These are phyloP conservation scores for Cheirogaleus medius DNA, from an alignment of 2,113 vertebrate genomes.

Conservation along the genomic window DNA sequence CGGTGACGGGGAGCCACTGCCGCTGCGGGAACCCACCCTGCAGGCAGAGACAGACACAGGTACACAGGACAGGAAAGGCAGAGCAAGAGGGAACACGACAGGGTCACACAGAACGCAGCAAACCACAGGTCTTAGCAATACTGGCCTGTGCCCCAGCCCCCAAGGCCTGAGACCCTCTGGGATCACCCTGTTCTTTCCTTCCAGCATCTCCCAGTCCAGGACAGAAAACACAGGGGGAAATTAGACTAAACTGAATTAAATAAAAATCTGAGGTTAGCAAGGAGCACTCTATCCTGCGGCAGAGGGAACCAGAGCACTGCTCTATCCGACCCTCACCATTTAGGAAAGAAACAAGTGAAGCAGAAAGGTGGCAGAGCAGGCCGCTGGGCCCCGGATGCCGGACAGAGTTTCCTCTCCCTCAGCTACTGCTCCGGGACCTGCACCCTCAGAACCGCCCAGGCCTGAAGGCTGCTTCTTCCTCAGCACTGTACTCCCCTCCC, in stretches of 20 bases:
- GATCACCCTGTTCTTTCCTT: background rate
- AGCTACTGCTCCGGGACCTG: too few species aligned
- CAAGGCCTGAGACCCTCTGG: background rate
- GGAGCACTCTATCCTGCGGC: background rate
- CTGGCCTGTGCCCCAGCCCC: background rate
- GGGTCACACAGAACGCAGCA: background rate
- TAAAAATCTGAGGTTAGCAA: background rate
- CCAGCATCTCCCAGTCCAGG: background rate
- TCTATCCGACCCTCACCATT: background rate
- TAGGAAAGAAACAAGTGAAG: background rate
- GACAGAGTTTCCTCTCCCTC: background rate
- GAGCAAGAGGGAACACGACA: background rate
- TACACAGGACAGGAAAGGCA: background rate
- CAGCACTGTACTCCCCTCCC: background rate
- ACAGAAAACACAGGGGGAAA: background rate
- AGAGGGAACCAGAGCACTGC: too few species aligned
- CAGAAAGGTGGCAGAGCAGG: background rate
- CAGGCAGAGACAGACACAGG: background rate
- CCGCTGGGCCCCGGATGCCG: background rate
- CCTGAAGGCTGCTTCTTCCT: background rate
- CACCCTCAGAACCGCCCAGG: background rate
- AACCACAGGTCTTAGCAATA: background rate
- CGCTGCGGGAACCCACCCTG: constrained; percentile 85
- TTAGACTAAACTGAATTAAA: background rate
- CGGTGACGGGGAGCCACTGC: constrained; percentile 90